Evolutionary conservation across 2,797 vertebrate species (phyloP), one percentile per base, ranked within the genome.

Genomic region (Hyperoplus lanceolatus): DNA sequence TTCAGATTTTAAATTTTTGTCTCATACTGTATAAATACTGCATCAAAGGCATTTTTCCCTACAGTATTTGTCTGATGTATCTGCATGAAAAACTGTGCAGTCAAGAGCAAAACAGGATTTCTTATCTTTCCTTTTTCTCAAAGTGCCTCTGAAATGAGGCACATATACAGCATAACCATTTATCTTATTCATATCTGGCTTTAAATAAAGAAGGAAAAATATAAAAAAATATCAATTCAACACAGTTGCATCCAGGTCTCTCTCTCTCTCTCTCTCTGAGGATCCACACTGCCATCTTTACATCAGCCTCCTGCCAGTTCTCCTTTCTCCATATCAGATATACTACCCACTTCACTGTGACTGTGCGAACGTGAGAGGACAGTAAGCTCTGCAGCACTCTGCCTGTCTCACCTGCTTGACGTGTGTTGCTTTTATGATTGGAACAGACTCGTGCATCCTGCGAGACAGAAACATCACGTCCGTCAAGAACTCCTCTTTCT

Each of bases 401-500:
- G 67, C 65, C 72, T 18, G 55, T 73, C 75, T 79, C 63, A 62
- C 80, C 66, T 51, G 4, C 70, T 56, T 89, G 71, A 90, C 53
- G 29, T 88, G 72, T 90, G 83, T 83, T 87, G 89, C 49, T 87
- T 83, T 21, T 94, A 63, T 92, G 80, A 89, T 91, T 85, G 85
- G 79, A 87, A 87, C 93, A 99, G 98, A 99, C 94, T 92, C 97
- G 18, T 99, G 98, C 90, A 95, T 99, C 80, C 86, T 97, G 81
- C 92, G 95, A 51, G 96, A 98, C 57, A 97, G 95, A 70, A 97
- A 97, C 82, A 95, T 96, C 90, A 93, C 96, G 60, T 96, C 97
- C 70, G 94, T 99, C 89, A 98, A 96, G 95, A 99, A 99, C 93
- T 96, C 96, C 0, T 95, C 96, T 7, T 98, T 97, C 93, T 99